These are phyloP conservation scores for Chiloscyllium punctatum DNA, from an alignment of 2,797 vertebrate species.

Conservation along the genomic window DNA sequence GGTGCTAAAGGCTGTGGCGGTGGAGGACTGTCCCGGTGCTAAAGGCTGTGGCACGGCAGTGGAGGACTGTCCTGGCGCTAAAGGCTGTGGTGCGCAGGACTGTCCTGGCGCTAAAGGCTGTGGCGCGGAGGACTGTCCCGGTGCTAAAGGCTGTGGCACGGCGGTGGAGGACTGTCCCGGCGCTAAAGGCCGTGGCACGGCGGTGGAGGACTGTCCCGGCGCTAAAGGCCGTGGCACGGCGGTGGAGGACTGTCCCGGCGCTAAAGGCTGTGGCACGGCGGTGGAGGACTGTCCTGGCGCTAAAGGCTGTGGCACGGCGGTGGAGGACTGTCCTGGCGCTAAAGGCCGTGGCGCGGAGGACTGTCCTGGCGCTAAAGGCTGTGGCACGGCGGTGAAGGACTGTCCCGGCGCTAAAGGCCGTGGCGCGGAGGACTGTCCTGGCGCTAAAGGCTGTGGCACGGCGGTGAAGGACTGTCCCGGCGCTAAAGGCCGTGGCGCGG, in stretches of 20 bases:
- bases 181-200: neutral
- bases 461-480: no score
- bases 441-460: neutral
- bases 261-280: neutral
- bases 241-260: neutral
- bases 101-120: no score
- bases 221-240: no score
- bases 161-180: neutral
- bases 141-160: neutral
- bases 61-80: neutral
- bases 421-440: neutral
- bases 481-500: no score
- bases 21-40: no score
- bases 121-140: neutral
- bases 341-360: no score
- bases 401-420: neutral
- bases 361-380: no score
- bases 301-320: no score
- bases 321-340: neutral
- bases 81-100: no score
- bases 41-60: neutral
- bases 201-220: no score
- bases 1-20: neutral
- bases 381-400: neutral
- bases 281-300: no score